These are phyloP conservation scores for Tenthredo notha DNA, from an alignment of 2,888 invertebrate species.

Conservation along the genomic window DNA sequence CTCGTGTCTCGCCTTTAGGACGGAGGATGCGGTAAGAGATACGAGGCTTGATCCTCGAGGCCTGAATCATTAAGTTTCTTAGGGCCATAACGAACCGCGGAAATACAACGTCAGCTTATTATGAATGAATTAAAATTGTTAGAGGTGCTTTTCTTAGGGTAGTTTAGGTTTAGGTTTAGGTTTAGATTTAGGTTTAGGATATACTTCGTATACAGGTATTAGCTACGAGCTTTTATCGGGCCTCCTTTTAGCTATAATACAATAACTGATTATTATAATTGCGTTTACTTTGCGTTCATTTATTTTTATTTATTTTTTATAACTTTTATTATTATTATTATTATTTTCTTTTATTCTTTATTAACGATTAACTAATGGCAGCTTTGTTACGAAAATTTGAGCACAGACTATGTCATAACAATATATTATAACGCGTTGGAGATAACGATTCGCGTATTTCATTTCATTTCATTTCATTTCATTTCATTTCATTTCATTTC, in stretches of 20 bases:
- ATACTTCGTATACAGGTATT: neutral
- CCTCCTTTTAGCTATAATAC: conserved; percentile 40
- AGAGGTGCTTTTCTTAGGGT: conserved; percentile 2
- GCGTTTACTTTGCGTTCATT: neutral
- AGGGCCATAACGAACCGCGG: neutral
- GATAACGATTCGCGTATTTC: conserved; percentile 15
- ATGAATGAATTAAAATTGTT: neutral
- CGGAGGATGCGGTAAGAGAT: conserved; percentile 2
- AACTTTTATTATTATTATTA: neutral
- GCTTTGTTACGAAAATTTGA: conserved; percentile 73
- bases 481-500: neutral
- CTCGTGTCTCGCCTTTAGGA: neutral
- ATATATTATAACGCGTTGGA: conserved; percentile 29
- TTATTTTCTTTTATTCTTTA: conserved; percentile 55
- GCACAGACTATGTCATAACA: conserved; percentile 65
- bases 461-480: neutral
- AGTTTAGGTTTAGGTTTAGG: neutral
- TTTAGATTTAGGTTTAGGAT: neutral
- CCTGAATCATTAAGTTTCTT: neutral
- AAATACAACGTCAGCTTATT: neutral
- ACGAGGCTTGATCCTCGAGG: neutral
- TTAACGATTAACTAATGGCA: conserved; percentile 72
- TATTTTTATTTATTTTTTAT: neutral
- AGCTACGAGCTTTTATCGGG: conserved; percentile 39
- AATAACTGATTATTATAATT: conserved; percentile 11